Evolutionary conservation across 2,113 vertebrate species (phyloP), one percentile per base, ranked within the genome.

Genomic region (Apistogramma diplotaenia): DNA sequence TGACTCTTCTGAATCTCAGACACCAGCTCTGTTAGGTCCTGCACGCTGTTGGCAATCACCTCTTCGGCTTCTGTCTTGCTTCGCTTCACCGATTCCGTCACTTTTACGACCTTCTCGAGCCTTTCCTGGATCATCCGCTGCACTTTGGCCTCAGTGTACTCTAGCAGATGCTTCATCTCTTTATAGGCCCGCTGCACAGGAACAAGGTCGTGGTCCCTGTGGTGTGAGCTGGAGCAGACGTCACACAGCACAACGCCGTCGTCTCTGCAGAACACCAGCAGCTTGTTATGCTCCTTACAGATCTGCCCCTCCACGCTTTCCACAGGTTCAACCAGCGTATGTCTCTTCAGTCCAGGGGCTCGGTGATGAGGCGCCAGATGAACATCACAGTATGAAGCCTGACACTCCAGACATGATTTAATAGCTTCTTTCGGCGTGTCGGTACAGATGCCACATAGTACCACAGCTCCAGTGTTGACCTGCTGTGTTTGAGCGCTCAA

Each of bases 361-460:
- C 57, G 76, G n/a, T 74, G 76, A 62, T 93, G 93, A 51, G 90
- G 89, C 74, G 91, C 84, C 3, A 93, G 85, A 56, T 94, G 92
- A 55, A 13, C 23, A 0, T 43, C 1, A n/a, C 93, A 93, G 87
- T 89, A 94, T 2, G 93, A 92, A 1, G 81, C 76, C 62, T 81
- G 78, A 81, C 92, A 93, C 73, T 93, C 82, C 33, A 93, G 54
- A 35, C 93, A 93, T 67, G 91, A 91, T 58, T 87, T 91, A 43
- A 91, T 51, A 1, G 93, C 92, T 11, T 72, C 56, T n/a, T 72
- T 53, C 21, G 61, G 61, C 23, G 3, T 25, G 33, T 82, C 79
- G 0, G 31, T 67, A 16, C 92, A 93, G 33, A 92, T 25, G 27
- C 84, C 91, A 57, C 93, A 93, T 62, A 56, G n/a, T 65, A 91